Conservation (phyloP, 2,797 vertebrate genomes). For the Garrulus glandarius region DNA sequence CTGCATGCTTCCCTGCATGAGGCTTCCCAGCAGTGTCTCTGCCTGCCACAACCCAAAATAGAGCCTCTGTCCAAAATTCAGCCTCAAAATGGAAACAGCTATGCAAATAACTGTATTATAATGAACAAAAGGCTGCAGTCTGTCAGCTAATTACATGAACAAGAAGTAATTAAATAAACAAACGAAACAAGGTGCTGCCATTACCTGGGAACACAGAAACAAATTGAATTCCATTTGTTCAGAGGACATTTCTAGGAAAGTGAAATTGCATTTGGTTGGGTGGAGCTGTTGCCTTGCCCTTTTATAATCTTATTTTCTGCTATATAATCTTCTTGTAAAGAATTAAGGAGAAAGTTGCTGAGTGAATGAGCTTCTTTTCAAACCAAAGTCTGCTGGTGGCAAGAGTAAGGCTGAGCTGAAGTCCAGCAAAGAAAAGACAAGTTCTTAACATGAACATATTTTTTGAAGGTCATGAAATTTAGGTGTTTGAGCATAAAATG, state of each 20-base stretch:
- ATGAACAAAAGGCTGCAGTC: constrained; percentile 26
- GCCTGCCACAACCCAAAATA: background rate
- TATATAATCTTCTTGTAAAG: background rate
- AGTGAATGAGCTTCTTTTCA: background rate
- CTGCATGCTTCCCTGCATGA: background rate
- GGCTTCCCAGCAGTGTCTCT: background rate
- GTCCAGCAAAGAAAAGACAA: background rate
- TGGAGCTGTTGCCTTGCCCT: background rate
- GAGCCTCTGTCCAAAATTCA: background rate
- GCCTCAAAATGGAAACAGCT: background rate
- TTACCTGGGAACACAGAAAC: constrained; percentile 28
- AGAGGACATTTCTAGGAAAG: background rate
- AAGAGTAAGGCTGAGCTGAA: background rate
- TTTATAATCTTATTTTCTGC: background rate
- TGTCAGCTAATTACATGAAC: constrained; percentile 16
- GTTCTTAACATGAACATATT: background rate
- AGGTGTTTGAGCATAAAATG: background rate
- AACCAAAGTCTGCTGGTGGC: background rate
- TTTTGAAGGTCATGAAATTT: background rate
- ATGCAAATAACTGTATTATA: constrained; percentile 27
- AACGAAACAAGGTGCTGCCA: constrained; percentile 24
- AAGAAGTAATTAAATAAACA: constrained; percentile 46
- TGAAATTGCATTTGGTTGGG: constrained; percentile 19
- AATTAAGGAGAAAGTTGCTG: background rate
- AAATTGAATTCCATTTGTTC: constrained; percentile 39